Evolutionary conservation across 2,888 invertebrate genomes (phyloP).

Genomic region (Mythimna pallens): DNA sequence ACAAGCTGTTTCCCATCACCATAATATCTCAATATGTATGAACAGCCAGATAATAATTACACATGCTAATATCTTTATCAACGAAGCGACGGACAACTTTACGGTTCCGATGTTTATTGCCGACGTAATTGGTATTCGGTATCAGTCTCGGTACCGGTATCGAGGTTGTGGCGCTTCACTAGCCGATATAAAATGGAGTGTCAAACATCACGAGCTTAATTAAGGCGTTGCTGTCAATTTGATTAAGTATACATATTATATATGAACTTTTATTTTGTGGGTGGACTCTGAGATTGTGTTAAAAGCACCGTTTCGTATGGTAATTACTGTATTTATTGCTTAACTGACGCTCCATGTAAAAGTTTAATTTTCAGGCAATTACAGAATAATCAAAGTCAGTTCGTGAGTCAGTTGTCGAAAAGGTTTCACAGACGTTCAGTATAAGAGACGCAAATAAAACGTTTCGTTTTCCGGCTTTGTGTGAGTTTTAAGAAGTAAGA

Average conservation of each 20-base stretch:
- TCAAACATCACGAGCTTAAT: constrained; percentile 62
- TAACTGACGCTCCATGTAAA: constrained; percentile 1
- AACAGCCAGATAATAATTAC: constrained; percentile 58
- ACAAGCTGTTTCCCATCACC: constrained; percentile 38
- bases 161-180: constrained; percentile 56
- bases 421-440: not conserved
- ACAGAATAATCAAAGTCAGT: not conserved
- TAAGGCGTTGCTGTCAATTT: constrained; percentile 57
- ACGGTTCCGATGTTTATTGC: constrained; percentile 54
- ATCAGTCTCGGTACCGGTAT: constrained; percentile 46
- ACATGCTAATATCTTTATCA: constrained; percentile 65
- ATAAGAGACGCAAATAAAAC: not conserved
- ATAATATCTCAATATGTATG: constrained; percentile 55
- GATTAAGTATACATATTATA: constrained; percentile 52
- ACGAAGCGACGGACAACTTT: constrained; percentile 46
- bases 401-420: not conserved
- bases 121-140: constrained; percentile 56
- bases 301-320: constrained; percentile 39
- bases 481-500: not conserved
- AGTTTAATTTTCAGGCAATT: constrained; percentile 21
- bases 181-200: constrained; percentile 62
- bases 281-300: constrained; percentile 44
- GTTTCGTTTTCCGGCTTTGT: not conserved
- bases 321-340: constrained; percentile 45
- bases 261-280: constrained; percentile 41